Conservation (phyloP, 2,888 invertebrate species). For the Xestoiulus laeticollis region DNA sequence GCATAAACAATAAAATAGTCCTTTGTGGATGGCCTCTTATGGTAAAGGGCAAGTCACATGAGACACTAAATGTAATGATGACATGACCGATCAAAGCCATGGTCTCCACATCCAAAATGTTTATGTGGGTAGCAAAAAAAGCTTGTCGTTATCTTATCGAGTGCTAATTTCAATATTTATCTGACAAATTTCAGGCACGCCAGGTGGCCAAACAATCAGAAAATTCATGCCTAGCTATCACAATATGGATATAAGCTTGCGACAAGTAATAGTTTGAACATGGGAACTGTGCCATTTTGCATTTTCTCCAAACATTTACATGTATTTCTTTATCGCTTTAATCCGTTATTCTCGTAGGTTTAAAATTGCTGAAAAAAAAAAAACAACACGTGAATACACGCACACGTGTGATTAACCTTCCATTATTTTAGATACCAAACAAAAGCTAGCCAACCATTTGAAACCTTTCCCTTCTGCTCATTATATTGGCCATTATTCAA, state of each 20-base stretch:
- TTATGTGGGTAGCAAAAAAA: background rate
- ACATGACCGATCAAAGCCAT: too few relatives aligned
- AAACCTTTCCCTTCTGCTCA: background rate
- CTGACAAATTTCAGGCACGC: background rate
- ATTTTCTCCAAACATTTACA: background rate
- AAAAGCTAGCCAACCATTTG: background rate
- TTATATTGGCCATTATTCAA: background rate
- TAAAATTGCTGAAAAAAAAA: background rate
- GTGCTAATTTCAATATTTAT: background rate
- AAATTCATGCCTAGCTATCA: background rate
- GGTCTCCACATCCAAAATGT: background rate
- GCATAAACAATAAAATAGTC: too few relatives aligned
- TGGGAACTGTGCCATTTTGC: background rate
- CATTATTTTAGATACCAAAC: background rate
- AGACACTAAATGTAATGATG: too few relatives aligned
- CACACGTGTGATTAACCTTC: constrained; percentile 13
- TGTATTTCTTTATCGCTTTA: background rate
- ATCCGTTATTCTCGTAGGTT: constrained; percentile 6
- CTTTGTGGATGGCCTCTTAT: too few relatives aligned
- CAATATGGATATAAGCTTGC: background rate
- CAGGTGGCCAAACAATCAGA: background rate
- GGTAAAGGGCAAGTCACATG: too few relatives aligned
- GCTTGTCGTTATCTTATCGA: background rate
- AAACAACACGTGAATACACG: background rate
- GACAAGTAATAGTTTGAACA: background rate